phyloP scores from a whole-genome alignment of 1,140 invertebrate species.

The Diabrotica virgifera region DNA sequence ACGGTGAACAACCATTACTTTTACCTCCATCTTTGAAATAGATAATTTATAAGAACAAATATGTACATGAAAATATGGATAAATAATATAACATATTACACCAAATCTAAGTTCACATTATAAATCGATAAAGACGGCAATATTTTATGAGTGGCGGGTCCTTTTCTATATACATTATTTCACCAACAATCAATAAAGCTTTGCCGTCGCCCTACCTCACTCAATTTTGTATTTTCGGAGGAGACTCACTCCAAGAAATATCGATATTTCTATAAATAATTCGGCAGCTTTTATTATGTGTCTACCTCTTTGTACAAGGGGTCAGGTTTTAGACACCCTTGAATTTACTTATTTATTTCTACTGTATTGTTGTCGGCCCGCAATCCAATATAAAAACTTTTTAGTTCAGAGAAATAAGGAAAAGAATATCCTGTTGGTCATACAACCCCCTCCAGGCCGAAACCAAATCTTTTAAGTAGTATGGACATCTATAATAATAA shows the following conservation, averaged over 20 bases:
- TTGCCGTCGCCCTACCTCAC: conserved; percentile 19
- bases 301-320: not conserved
- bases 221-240: conserved; percentile 20
- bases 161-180: conserved; percentile 12
- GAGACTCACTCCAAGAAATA: conserved; percentile 4
- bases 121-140: not conserved
- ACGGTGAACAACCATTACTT: no score
- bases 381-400: no score
- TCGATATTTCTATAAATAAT: conserved; percentile 19
- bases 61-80: no score
- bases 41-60: no score
- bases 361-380: no score
- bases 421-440: no score
- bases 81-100: no score
- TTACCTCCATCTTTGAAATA: no score
- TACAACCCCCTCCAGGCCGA: no score
- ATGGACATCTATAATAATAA: no score
- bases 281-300: not conserved
- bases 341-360: not conserved
- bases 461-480: no score
- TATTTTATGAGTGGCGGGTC: not conserved
- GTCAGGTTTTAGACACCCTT: not conserved
- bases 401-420: no score
- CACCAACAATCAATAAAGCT: conserved; percentile 18
- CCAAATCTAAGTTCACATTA: not conserved